phyloP scores from a whole-genome alignment of 2,113 vertebrate genomes.

The Atlantisia rogersi region DNA sequence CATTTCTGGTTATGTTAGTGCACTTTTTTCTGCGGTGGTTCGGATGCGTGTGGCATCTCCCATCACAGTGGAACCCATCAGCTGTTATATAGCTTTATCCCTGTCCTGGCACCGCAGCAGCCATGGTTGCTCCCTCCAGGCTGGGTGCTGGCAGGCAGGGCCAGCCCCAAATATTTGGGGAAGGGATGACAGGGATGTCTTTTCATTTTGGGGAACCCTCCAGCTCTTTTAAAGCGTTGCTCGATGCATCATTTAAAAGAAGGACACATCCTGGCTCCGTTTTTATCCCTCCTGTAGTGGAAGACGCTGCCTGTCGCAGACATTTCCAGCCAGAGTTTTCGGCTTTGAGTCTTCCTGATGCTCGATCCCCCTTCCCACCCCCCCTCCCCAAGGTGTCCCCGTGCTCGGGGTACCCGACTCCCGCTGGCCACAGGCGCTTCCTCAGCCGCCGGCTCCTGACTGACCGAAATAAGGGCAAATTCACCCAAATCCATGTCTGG shows the following conservation, averaged over 20 bases:
- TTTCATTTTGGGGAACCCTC: background rate
- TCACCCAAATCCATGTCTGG: background rate
- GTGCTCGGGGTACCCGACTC: background rate
- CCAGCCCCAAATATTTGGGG: background rate
- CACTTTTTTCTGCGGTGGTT: conserved; percentile 39
- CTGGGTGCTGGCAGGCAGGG: background rate
- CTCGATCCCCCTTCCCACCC: background rate
- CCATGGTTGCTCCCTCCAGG: background rate
- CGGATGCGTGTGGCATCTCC: background rate
- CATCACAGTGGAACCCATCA: conserved; percentile 7
- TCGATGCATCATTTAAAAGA: background rate
- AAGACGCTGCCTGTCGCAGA: background rate
- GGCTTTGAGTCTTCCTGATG: conserved; percentile 40
- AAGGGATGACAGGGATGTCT: background rate
- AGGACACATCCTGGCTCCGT: background rate
- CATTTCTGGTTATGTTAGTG: conserved; percentile 34
- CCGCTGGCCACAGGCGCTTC: background rate
- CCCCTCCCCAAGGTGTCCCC: background rate
- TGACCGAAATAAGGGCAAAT: background rate
- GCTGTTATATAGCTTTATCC: conserved; percentile 18
- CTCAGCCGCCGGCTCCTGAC: background rate
- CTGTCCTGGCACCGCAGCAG: background rate
- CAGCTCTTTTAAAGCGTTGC: background rate
- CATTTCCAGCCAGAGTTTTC: background rate
- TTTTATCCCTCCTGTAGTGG: background rate